Conservation (phyloP, 2,797 vertebrate genomes). For the Pipistrellus kuhlii region DNA sequence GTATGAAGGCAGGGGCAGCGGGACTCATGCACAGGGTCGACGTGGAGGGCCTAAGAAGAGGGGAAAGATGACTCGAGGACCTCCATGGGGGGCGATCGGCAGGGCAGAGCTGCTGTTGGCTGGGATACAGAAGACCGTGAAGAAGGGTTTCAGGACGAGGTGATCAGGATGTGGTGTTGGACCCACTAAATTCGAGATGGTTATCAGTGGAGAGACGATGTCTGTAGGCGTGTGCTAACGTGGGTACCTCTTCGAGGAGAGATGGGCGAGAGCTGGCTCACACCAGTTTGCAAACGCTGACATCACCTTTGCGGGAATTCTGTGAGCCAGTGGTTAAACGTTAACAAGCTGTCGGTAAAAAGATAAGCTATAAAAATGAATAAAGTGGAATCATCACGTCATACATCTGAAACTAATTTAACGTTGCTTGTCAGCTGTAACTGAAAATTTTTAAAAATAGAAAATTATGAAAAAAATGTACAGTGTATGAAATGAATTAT, state of each 20-base stretch:
- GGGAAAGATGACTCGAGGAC: too few species aligned
- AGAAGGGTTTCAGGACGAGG: neutral
- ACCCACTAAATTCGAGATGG: neutral
- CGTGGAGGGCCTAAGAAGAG: neutral
- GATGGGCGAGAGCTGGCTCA: neutral
- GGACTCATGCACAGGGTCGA: neutral
- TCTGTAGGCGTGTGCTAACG: neutral
- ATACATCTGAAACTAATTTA: neutral
- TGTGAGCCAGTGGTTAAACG: neutral
- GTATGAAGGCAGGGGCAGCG: neutral
- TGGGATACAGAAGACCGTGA: neutral
- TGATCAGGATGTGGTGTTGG: neutral
- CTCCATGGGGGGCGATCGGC: neutral
- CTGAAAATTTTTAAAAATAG: neutral
- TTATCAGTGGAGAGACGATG: neutral
- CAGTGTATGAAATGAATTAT: neutral
- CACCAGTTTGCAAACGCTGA: neutral
- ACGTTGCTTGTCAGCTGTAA: too few species aligned
- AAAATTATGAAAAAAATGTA: neutral
- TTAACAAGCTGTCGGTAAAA: neutral
- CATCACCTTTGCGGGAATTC: neutral
- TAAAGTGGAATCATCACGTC: neutral
- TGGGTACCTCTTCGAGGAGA: neutral
- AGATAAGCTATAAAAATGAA: neutral
- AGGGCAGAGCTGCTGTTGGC: neutral